phyloP scores from a whole-genome alignment of 2,888 invertebrate genomes.

The Pyrocoelia pectoralis region DNA sequence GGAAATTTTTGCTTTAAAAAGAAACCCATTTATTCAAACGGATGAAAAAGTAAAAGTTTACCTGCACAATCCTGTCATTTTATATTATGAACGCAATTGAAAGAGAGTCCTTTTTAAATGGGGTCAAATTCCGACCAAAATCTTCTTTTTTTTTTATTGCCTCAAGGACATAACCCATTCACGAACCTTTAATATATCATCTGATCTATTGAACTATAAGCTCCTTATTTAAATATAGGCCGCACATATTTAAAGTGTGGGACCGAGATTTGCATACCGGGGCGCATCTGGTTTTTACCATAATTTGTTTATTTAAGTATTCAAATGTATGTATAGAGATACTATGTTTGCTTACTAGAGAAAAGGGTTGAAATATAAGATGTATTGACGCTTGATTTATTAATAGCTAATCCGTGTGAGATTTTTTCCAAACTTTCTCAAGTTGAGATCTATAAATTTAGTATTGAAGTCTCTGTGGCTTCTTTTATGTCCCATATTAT shows the following conservation, averaged over 20 bases:
- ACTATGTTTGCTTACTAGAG: constrained; percentile 28
- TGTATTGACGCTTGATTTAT: constrained; percentile 41
- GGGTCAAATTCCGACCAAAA: constrained; percentile 40
- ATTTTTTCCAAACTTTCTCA: constrained; percentile 19
- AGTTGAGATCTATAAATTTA: constrained; percentile 35
- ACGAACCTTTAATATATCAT: constrained; percentile 38
- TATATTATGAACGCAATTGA: constrained; percentile 32
- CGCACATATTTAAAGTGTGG: constrained; percentile 39
- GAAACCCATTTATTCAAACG: too few relatives aligned
- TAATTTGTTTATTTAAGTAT: constrained; percentile 43
- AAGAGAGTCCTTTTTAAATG: constrained; percentile 35
- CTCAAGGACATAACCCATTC: constrained; percentile 40
- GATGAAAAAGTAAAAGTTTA: not conserved
- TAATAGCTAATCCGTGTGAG: constrained; percentile 43
- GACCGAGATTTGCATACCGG: constrained; percentile 33
- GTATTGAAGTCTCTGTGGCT: constrained; percentile 25
- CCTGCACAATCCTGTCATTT: not conserved
- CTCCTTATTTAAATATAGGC: constrained; percentile 37
- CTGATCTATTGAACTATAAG: constrained; percentile 36
- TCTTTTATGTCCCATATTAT: constrained; percentile 21
- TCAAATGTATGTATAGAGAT: constrained; percentile 39
- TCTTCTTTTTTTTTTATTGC: constrained; percentile 38
- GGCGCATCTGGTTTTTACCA: constrained; percentile 36
- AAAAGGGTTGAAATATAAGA: constrained; percentile 39
- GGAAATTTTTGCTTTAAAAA: too few relatives aligned